These are phyloP conservation scores for Genyomyrus donnyi DNA, from an alignment of 2,113 vertebrate genomes.

Conservation along the genomic window DNA sequence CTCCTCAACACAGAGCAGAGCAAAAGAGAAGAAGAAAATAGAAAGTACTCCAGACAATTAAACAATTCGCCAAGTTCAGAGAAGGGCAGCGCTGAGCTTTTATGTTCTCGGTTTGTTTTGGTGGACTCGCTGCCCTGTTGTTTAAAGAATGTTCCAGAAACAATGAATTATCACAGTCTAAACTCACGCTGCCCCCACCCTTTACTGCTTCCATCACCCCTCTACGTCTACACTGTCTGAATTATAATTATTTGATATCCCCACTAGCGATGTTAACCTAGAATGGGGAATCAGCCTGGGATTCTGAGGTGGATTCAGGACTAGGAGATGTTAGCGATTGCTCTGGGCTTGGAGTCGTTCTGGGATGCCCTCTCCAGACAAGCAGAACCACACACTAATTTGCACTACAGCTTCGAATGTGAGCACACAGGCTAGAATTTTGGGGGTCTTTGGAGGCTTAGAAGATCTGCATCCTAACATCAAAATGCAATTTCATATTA, in stretches of 20 bases:
- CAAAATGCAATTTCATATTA: neutral
- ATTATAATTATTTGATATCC: constrained; percentile 1
- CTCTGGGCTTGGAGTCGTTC: neutral
- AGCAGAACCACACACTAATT: neutral
- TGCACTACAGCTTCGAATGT: neutral
- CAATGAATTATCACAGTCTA: neutral
- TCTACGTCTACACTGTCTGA: neutral
- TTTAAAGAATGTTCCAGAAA: constrained; percentile 2
- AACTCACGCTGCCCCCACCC: neutral
- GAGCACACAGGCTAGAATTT: neutral
- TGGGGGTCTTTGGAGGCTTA: neutral
- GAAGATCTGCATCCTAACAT: neutral
- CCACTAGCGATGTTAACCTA: neutral
- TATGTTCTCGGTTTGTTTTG: neutral
- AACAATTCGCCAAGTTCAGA: neutral
- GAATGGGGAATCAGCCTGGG: neutral
- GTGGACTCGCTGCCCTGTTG: neutral
- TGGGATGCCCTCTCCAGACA: neutral
- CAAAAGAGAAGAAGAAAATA: neutral
- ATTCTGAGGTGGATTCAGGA: neutral
- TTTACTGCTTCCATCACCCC: neutral
- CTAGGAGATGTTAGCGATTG: neutral
- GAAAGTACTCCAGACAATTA: neutral
- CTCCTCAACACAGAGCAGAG: neutral
- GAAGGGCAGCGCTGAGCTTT: neutral